These are phyloP conservation scores for Leptinotarsa lineolata DNA, from an alignment of 1,140 invertebrate genomes.

Conservation along the genomic window DNA sequence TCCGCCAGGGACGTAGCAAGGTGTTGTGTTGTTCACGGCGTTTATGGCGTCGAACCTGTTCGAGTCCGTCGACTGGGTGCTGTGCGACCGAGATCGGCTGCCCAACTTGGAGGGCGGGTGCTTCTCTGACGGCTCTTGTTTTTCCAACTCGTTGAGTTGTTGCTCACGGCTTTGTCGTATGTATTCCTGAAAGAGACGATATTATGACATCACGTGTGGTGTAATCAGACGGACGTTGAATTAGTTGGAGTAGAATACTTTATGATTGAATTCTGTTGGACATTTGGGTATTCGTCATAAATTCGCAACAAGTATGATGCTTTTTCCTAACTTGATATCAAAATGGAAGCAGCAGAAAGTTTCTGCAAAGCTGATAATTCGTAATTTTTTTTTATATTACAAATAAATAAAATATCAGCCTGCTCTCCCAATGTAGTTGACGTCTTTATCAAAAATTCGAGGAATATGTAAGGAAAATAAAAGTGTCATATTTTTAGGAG, in stretches of 20 bases:
- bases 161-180: constrained; percentile 78
- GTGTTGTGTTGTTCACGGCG: constrained; percentile 43
- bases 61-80: constrained; percentile 49
- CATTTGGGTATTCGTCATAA: no score
- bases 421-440: no score
- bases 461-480: no score
- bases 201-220: not conserved
- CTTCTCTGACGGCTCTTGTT: constrained; percentile 47
- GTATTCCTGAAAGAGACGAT: constrained; percentile 67
- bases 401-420: no score
- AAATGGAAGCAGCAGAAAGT: no score
- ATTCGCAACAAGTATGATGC: no score
- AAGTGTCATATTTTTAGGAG: no score
- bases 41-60: constrained; percentile 49
- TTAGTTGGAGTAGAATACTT: not conserved
- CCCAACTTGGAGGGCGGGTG: constrained; percentile 28
- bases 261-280: no score
- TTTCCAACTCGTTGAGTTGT: constrained; percentile 71
- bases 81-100: constrained; percentile 40
- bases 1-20: constrained; percentile 60
- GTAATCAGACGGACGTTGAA: not conserved
- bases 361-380: no score
- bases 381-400: no score
- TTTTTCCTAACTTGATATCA: no score
- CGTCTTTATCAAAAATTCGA: no score